Evolutionary conservation across 1,140 invertebrate species (phyloP), one percentile per base, ranked within the genome.

Genomic region (Colletes gigas): DNA sequence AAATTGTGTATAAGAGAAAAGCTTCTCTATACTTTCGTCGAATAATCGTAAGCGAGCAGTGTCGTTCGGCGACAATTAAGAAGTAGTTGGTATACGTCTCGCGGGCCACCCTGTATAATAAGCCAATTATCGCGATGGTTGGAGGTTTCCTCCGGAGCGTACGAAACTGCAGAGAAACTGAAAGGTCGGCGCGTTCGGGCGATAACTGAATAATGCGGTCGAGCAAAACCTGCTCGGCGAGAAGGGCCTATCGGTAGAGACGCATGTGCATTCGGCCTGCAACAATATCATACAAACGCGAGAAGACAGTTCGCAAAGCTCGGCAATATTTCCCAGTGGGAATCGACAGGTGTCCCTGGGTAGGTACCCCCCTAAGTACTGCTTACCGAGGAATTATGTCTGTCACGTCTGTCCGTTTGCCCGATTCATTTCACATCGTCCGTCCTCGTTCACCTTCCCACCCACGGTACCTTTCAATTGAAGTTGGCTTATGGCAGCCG

Each of bases 351-450:
- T 92, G 91, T 91, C 86, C 80, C 72, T 52, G 69, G 72, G 72
- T 57, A 67, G 76, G 82, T 78, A 81, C 83, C 82, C 59, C 83
- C 80, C 83, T 89, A 91, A 92, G 89, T 88, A 90, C 86, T 89
- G 89, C 90, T 91, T 90, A 91, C 85, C 82, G 78, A 71, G 88
- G 90, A 92, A 92, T 92, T 92, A 92, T 91, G 89, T 91, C 88
- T 91, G 88, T 92, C 90, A 91, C 90, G 90, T 92, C 89, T 91
- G 90, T 91, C 88, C 88, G 89, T 91, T 91, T 91, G 89, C 89
- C 84, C 88, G 89, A 90, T 91, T 90, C 87, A 90, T 90, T 91
- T 91, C 88, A 87, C 87, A 88, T 87, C 86, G 85, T 86, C 87
- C 79, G 82, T 81, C 81, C 80, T 78, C 66, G 73, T 85, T 85